phyloP scores from a whole-genome alignment of 2,113 vertebrate species.

The Stigmatopora argus region DNA sequence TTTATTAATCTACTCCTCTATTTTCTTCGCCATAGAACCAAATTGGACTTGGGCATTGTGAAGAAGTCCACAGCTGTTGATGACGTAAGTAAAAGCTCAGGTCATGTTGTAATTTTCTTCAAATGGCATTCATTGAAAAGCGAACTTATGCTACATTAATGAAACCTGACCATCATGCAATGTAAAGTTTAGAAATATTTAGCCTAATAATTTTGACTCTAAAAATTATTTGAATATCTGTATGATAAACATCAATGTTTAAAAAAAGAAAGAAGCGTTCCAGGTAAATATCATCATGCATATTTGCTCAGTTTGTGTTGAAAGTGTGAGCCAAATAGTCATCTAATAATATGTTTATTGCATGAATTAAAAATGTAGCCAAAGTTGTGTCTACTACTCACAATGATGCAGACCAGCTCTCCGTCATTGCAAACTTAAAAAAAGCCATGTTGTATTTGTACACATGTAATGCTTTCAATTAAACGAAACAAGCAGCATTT shows the following conservation, averaged over 20 bases:
- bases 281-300: no score
- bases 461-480: not conserved
- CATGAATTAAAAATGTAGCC: no score
- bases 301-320: no score
- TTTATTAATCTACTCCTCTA: not conserved
- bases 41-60: conserved; percentile 85
- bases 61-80: conserved; percentile 77
- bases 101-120: not conserved
- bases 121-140: not conserved
- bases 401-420: not conserved
- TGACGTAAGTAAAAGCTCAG: conserved; percentile 68
- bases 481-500: not conserved
- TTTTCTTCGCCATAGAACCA: conserved; percentile 66
- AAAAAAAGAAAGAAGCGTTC: no score
- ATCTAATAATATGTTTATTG: no score
- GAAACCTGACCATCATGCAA: not conserved
- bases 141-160: no score
- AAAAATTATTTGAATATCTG: no score
- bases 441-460: not conserved
- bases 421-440: not conserved
- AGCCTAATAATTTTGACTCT: not conserved
- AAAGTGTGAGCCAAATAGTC: no score
- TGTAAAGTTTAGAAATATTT: not conserved
- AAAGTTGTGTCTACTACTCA: not conserved
- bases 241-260: no score